Base-by-base conservation (phyloP, 2,888 invertebrate species). In the Eupithecia subumbrata region DNA sequence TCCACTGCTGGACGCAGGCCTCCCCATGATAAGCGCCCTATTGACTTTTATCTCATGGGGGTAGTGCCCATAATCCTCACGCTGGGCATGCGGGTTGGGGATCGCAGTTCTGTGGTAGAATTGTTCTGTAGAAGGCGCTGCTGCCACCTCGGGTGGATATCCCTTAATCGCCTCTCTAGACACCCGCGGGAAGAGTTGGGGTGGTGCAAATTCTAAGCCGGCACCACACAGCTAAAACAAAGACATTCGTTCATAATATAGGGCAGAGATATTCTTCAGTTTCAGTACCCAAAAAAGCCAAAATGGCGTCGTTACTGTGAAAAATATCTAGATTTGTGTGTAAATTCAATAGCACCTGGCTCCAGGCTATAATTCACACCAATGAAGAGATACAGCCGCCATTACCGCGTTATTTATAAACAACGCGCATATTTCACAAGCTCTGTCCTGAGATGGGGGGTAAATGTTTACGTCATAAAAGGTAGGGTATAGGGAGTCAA, bases 371-470 rank as follows among this genome's bases (percentile, higher is more conserved):
- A 86, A 85, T 83, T 85, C 79, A 83, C 75, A 77, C 71, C 83
- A 87, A 90, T 89, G 88, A 90, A 90, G 90, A 90, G 83, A 84
- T 88, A 90, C 84, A 85, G 80, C 80, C 74, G 79, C 88, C 86
- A 89, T 91, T 90, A 90, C 84, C 82, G 78, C 82, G 84, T 90
- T 88, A 89, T 91, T 90, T 87, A 88, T 89, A 88, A 88, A 88
- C 88, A 87, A 81, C 82, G 84, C 84, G 85, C 85, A 88, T 88
- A 87, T 87, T 88, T 90, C 86, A 87, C 82, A 80, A 77, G 67
- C 69, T 40, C 66, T n/a, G 72, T 30, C 18, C 64, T 8, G 34
- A 64, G 63, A 30, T 25, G 30, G 30, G 30, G 63, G 25, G 64
- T 64, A 16, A 64, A 64, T 18, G 64, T 64, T 64, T 64, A 30